Base-by-base conservation (phyloP, 2,888 invertebrate species). In the Acleris literana region DNA sequence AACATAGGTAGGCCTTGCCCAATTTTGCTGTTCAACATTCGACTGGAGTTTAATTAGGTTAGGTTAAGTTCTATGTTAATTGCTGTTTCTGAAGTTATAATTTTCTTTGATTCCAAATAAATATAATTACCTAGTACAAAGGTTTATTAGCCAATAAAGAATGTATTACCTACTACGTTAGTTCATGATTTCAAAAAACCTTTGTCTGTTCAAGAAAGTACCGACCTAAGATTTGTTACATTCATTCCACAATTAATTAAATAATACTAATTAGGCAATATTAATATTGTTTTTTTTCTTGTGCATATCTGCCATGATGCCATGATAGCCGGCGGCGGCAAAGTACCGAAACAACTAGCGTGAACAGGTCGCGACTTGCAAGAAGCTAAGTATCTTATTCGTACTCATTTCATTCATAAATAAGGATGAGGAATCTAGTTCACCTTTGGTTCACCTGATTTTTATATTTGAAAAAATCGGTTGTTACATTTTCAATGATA, bases 281-380 rank as follows among this genome's bases (percentile, higher is more conserved):
- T 20, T 44, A 3, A 18, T 44, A 44, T 22, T 9, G n/a, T 13
- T 56, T 22, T 22, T n/a, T 11, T 39, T 39, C 39, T 39, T 39
- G 13, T 13, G 3, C 11, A 0, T 33, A 13, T 39, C 39, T 46
- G 46, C 46, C 16, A 16, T 17, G 17, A 44, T 44, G 5, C 16
- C 43, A 51, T 55, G 44, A 51, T 44, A 61, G 44, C 22, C 44
- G 60, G 4, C 51, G 60, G 3, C 46, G 60, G 51, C 33, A 33
- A 20, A 56, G 29, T 29, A 20, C 2, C 11, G 13, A 20, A 33
- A 55, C 70, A 68, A 75, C 80, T 66, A 67, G 81, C 77, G 72
- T 62, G 71, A 70, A 81, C 82, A 76, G 75, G 82, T 81, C 73
- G 71, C 71, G 72, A 76, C 78, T 64, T 67, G 77, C 63, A 44